Evolutionary conservation across 2,888 invertebrate species (phyloP), one percentile per base, ranked within the genome.

Genomic region (Thecocarcelia acutangulata): DNA sequence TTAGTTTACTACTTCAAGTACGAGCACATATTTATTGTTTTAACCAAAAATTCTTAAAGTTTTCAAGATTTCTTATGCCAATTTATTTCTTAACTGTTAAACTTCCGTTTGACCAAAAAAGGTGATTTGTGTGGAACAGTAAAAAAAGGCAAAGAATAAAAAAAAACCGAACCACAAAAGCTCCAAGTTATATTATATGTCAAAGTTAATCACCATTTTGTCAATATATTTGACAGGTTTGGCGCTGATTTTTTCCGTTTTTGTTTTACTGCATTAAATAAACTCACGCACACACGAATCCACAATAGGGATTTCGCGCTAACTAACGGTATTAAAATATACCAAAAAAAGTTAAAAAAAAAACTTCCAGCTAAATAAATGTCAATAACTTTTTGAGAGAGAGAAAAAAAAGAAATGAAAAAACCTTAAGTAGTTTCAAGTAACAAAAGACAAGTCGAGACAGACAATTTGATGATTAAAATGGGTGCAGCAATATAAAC

Each of bases 121-220:
- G 76, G 75, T 42, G 56, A 9, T 68, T 68, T 63, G 37, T 17
- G 9, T 33, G 33, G 9, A 33, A 9, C 33, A 8, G 33, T 9
- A 8, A 33, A 33, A 19, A 52, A 64, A 69, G 28, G 15, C 44
- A 21, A 28, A 17, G 12, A 21, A 61, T n/a, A 15, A 46, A 59
- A 13, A 13, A 19, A 69, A 33, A n/a, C n/a, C 15, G 13, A 63
- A 66, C 24, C 56, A 11, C 37, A 13, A 44, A 52, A 59, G 64
- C 24, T 50, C 50, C 64, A 64, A 58, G 69, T 64, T 59, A 58
- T 81, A 80, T 80, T 83, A 76, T 80, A 78, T 84, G 80, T 76
- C 83, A 83, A 70, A 80, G 83, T 70, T 81, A 83, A 83, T 73
- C 83, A 76, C 56, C 64, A 83, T 83, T 84, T 84, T 84, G 84